Conservation (phyloP, 2,888 invertebrate genomes). For the Netelia melanura region DNA sequence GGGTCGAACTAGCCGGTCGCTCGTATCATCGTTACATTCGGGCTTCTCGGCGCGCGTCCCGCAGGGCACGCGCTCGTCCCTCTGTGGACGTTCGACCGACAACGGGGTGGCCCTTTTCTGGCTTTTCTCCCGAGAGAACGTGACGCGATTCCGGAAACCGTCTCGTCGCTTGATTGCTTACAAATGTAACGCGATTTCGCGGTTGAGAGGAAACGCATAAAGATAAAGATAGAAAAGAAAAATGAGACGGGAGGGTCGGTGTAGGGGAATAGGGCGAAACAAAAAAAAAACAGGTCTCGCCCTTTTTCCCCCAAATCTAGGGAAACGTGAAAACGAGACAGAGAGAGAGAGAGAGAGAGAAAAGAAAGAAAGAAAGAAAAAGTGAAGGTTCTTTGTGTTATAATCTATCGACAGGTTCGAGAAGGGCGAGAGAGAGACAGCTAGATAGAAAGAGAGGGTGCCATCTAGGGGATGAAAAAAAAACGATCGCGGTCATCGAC, state of each 20-base stretch:
- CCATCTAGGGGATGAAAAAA: constrained; percentile 55
- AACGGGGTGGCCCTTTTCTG: constrained; percentile 25
- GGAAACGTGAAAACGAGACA: constrained; percentile 10
- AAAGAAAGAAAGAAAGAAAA: background rate
- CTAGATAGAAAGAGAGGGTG: background rate
- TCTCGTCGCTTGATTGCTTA: constrained; percentile 76
- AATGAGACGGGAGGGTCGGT: constrained; percentile 44
- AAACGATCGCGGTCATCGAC: constrained; percentile 50
- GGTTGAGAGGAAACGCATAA: constrained; percentile 61
- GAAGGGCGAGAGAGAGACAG: constrained; percentile 32
- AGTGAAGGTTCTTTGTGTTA: constrained; percentile 40
- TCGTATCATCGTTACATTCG: constrained; percentile 30
- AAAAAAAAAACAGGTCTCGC: constrained; percentile 20
- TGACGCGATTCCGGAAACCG: constrained; percentile 68
- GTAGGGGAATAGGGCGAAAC: constrained; percentile 10
- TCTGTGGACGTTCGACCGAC: constrained; percentile 29
- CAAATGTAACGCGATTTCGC: constrained; percentile 77
- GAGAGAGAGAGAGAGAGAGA: too few relatives aligned
- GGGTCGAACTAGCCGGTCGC: constrained; percentile 41
- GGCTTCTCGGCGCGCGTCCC: background rate
- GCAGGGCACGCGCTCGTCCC: constrained; percentile 40
- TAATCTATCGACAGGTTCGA: constrained; percentile 53
- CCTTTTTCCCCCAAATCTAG: constrained; percentile 38
- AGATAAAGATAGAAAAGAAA: constrained; percentile 57
- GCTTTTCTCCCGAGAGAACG: constrained; percentile 10